phyloP scores from a whole-genome alignment of 1,140 invertebrate species.

The Pissodes strobi region DNA sequence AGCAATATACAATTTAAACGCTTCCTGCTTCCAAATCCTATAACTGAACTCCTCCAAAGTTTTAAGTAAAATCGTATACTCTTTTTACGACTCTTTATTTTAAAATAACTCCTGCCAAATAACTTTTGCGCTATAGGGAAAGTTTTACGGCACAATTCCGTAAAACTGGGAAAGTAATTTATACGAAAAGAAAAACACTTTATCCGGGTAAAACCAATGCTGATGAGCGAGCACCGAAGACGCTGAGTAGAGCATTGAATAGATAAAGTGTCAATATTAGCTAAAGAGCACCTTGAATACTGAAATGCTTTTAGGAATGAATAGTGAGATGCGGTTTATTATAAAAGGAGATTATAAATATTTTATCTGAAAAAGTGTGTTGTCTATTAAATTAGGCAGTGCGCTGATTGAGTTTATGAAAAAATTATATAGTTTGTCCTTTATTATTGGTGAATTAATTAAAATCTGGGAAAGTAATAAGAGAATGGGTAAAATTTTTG shows the following conservation, averaged over 20 bases:
- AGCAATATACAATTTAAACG: too few species aligned
- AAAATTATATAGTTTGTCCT: too few species aligned
- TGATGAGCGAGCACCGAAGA: slow-evolving; percentile 14
- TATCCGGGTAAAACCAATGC: slow-evolving; percentile 26
- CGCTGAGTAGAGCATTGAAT: slow-evolving; percentile 14
- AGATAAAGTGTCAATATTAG: slow-evolving; percentile 25
- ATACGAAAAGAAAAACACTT: slow-evolving; percentile 21
- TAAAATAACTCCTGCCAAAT: slow-evolving; percentile 19
- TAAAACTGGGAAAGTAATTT: slow-evolving; percentile 28
- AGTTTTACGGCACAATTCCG: slow-evolving; percentile 18
- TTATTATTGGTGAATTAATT: too few species aligned
- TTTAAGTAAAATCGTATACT: slow-evolving; percentile 21
- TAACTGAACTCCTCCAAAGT: slow-evolving; percentile 14
- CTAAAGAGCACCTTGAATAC: slow-evolving; percentile 10
- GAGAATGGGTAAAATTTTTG: too few species aligned
- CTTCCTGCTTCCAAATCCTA: slow-evolving; percentile 7
- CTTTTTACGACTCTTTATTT: slow-evolving; percentile 22
- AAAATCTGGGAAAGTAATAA: too few species aligned
- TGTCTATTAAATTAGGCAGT: too few species aligned
- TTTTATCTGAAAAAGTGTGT: too few species aligned
- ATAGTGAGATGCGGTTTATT: slow-evolving; percentile 1
- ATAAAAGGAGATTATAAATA: neutral
- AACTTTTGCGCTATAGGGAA: slow-evolving; percentile 17
- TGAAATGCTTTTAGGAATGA: slow-evolving; percentile 19
- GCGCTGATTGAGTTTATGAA: too few species aligned